A percentile compares a stretch with the other conserved stretches of the same genome.
Conservation (phyloP, 2,113 vertebrate species). For the Hystrix cristata region DNA sequence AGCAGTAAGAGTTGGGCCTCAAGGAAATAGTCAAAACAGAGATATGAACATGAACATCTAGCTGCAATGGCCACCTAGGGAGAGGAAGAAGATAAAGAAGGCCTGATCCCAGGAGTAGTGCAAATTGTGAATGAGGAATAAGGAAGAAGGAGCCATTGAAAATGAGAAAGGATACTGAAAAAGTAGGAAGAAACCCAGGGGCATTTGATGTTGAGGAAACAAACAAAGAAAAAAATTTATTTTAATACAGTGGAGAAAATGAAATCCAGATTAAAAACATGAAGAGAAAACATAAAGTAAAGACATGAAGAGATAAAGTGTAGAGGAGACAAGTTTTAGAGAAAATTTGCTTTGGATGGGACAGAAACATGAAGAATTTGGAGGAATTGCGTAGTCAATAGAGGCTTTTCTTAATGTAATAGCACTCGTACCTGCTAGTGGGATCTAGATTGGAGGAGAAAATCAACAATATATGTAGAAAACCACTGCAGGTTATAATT, state of each 20-base stretch:
- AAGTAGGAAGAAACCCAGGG: background rate
- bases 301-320: background rate
- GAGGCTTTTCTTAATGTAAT: background rate
- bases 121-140: background rate
- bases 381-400: background rate
- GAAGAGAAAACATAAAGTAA: background rate
- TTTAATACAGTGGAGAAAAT: background rate
- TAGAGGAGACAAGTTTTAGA: background rate
- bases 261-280: background rate
- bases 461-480: background rate
- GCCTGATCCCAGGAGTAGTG: background rate
- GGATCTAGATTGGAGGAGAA: background rate
- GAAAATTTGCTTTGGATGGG: background rate
- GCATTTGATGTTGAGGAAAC: background rate
- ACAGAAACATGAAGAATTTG: background rate
- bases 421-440: background rate
- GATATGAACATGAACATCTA: background rate
- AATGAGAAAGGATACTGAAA: background rate
- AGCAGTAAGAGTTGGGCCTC: background rate
- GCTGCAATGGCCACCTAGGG: background rate
- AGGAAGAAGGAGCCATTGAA: background rate
- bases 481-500: background rate
- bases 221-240: background rate
- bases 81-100: constrained; percentile 6
- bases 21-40: background rate